Percentiles rank a stretch among this genome's conserved stretches.
These are phyloP conservation scores for Solea senegalensis DNA, from an alignment of 2,113 vertebrate genomes.

Conservation along the genomic window DNA sequence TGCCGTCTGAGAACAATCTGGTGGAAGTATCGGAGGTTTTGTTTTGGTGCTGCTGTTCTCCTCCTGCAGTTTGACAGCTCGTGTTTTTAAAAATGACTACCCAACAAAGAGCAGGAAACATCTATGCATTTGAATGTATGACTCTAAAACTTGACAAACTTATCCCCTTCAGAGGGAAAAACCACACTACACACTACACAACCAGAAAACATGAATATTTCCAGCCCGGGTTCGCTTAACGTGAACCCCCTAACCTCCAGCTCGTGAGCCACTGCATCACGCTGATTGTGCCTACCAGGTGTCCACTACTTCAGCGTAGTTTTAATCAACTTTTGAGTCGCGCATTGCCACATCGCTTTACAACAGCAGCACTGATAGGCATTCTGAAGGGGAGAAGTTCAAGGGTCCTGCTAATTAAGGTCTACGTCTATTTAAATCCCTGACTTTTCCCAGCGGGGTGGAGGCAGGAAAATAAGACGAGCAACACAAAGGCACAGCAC, in stretches of 20 bases:
- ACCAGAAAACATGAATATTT: not conserved
- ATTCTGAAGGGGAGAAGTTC: conserved; percentile 68
- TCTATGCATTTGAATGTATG: not conserved
- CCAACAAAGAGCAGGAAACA: conserved; percentile 8
- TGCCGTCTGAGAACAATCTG: conserved; percentile 39
- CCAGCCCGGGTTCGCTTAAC: not conserved
- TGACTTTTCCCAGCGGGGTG: conserved; percentile 62
- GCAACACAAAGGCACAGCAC: conserved; percentile 70
- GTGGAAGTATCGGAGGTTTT: conserved; percentile 42
- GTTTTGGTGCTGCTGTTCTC: conserved; percentile 37
- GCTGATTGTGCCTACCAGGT: conserved; percentile 43
- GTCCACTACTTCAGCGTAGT: conserved; percentile 59
- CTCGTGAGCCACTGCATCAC: conserved; percentile 5
- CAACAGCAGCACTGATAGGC: conserved; percentile 61
- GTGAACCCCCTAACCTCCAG: conserved; percentile 11
- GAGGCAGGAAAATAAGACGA: conserved; percentile 66
- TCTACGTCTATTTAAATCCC: conserved; percentile 80
- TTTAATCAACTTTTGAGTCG: conserved; percentile 66
- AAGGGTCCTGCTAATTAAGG: conserved; percentile 82
- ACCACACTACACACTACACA: no score
- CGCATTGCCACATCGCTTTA: conserved; percentile 55
- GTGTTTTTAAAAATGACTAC: conserved; percentile 51
- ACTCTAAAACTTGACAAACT: conserved; percentile 18
- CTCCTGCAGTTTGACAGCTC: conserved; percentile 39
- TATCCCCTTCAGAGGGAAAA: conserved; percentile 2